These are phyloP conservation scores for Listronotus bonariensis DNA, from an alignment of 1,140 invertebrate species.

Conservation along the genomic window DNA sequence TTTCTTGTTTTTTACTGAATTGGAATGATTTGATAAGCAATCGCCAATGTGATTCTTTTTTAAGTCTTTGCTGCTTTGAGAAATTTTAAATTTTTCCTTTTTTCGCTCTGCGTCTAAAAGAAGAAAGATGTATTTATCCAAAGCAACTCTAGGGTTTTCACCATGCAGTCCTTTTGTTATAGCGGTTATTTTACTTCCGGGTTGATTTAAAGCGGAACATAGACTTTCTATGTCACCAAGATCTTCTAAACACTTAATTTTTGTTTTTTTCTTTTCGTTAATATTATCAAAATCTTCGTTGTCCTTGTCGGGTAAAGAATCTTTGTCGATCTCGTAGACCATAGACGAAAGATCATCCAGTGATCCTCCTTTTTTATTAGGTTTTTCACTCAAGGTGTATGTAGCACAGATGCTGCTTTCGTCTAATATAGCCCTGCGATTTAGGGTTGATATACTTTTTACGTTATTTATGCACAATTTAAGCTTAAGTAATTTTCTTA, in stretches of 20 bases:
- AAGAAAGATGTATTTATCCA: conserved; percentile 28
- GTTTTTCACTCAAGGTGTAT: not conserved
- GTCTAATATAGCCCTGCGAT: not conserved
- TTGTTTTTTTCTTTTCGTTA: conserved; percentile 2
- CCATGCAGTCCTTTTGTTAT: not conserved
- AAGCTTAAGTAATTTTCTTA: conserved; percentile 28
- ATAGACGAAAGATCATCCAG: conserved; percentile 24
- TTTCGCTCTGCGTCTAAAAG: conserved; percentile 20
- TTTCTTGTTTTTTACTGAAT: not conserved
- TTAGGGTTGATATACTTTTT: conserved; percentile 8
- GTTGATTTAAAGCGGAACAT: conserved; percentile 10
- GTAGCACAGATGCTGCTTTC: not conserved
- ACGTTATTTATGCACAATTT: conserved; percentile 27
- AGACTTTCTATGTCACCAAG: conserved; percentile 12
- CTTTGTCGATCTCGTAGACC: conserved; percentile 14
- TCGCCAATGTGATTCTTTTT: conserved; percentile 16
- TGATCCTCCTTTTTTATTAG: conserved; percentile 14
- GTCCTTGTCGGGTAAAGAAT: conserved; percentile 1
- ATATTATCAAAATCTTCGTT: not conserved
- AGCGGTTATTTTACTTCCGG: not conserved
- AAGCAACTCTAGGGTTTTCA: not conserved
- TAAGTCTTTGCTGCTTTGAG: not conserved
- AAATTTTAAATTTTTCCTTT: not conserved
- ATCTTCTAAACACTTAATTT: conserved; percentile 11
- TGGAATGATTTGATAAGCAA: not conserved